Percentiles rank a stretch among this genome's conserved stretches.
Evolutionary conservation across 2,113 vertebrate species (phyloP).

Genomic region (Lonchura striata): DNA sequence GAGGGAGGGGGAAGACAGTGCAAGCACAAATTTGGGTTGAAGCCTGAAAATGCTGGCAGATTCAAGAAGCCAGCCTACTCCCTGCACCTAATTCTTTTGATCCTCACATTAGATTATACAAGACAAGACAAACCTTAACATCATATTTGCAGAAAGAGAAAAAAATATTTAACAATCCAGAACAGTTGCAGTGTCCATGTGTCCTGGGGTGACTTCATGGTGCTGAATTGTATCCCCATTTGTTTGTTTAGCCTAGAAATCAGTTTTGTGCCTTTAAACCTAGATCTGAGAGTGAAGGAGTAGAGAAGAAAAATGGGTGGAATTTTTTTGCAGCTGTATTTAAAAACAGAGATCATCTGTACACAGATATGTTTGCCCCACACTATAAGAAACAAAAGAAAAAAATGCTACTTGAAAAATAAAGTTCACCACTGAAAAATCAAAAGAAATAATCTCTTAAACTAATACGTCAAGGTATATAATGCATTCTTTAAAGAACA

Average conservation of each 20-base stretch:
- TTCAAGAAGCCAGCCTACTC: neutral
- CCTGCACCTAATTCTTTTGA: neutral
- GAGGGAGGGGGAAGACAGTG: neutral
- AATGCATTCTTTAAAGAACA: neutral
- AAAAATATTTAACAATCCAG: neutral
- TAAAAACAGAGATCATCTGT: neutral
- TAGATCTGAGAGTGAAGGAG: rapidly evolving
- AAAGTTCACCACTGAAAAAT: neutral
- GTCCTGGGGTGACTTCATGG: neutral
- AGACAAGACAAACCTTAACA: neutral
- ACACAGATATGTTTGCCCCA: neutral
- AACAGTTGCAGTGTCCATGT: neutral
- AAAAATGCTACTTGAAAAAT: neutral
- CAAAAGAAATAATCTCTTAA: neutral
- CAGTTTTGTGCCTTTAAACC: neutral
- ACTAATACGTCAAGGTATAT: rapidly evolving
- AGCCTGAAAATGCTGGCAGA: neutral
- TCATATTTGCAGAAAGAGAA: neutral
- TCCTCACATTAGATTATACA: neutral
- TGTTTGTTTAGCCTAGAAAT: neutral
- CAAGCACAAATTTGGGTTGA: neutral
- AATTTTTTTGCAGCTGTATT: neutral
- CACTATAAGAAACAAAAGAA: neutral
- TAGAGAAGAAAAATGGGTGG: neutral
- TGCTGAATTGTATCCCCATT: neutral